Conservation (phyloP, 2,113 vertebrate genomes). For the Prochilodus magdalenae region DNA sequence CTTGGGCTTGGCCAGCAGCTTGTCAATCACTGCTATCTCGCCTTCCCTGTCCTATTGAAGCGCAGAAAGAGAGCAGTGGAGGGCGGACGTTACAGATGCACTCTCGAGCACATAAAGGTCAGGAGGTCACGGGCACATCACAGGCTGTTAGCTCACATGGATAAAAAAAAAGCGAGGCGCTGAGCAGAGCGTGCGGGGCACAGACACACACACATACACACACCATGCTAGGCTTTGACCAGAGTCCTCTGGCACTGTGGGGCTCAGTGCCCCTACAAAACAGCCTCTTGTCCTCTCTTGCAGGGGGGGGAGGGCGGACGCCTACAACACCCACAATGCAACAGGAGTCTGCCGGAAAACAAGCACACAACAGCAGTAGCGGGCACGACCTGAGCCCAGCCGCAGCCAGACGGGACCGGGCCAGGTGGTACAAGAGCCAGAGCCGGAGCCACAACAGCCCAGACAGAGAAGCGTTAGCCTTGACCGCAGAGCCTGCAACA, state of each 20-base stretch:
- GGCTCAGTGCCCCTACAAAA: conserved; percentile 24
- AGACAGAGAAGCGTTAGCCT: conserved; percentile 44
- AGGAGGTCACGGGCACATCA: conserved; percentile 52
- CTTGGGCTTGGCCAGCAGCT: conserved; percentile 91
- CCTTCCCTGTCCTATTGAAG: conserved; percentile 94
- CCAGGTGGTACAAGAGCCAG: conserved; percentile 36
- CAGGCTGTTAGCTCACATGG: conserved; percentile 59
- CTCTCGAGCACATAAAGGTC: conserved; percentile 37
- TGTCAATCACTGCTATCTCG: conserved; percentile 96
- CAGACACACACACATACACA: conserved; percentile 57
- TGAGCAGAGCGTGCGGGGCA: conserved; percentile 31
- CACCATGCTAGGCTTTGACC: conserved; percentile 54
- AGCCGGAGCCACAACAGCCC: conserved; percentile 43
- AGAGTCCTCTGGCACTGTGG: conserved; percentile 58
- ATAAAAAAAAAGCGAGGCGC: conserved; percentile 57
- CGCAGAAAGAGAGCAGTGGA: conserved; percentile 77
- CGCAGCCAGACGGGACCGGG: neutral
- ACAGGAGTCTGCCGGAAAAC: conserved; percentile 50
- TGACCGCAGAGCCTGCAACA: conserved; percentile 21
- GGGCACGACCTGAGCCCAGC: neutral
- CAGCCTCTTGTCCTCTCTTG: conserved; percentile 21
- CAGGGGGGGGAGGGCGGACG: conserved; percentile 8
- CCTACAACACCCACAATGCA: conserved; percentile 54
- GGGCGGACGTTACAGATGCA: conserved; percentile 53
- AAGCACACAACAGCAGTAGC: conserved; percentile 54